Evolutionary conservation across 2,113 vertebrate species (phyloP).

Genomic region (Dunckerocampus dactyliophorus): DNA sequence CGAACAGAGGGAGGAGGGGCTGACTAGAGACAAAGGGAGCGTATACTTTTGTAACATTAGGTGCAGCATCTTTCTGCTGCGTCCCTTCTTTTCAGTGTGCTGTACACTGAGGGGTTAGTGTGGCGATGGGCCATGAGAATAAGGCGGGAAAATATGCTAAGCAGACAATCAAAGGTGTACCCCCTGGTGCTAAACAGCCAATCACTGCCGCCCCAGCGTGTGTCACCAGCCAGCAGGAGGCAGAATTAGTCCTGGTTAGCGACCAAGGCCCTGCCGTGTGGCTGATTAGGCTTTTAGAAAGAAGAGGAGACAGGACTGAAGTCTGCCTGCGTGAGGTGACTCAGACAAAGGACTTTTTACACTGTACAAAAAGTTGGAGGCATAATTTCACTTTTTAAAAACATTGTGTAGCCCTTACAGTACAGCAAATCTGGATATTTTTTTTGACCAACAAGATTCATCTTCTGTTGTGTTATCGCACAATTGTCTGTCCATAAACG

Average conservation of each 20-base stretch:
- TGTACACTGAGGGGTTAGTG: not conserved
- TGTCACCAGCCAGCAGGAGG: constrained; percentile 69
- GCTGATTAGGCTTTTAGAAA: constrained; percentile 70
- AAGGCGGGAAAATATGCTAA: constrained; percentile 82
- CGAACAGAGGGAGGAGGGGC: constrained; percentile 11
- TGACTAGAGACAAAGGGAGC: constrained; percentile 48
- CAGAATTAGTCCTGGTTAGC: constrained; percentile 72
- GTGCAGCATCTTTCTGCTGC: not conserved
- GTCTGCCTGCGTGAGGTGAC: constrained; percentile 47
- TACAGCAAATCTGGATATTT: not conserved
- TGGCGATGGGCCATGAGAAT: constrained; percentile 78
- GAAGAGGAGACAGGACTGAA: constrained; percentile 64
- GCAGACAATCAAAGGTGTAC: constrained; percentile 79
- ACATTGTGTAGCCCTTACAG: not conserved
- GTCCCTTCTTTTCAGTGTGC: not conserved
- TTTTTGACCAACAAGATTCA: not conserved
- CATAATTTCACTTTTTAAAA: not conserved
- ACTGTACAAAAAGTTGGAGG: constrained; percentile 24
- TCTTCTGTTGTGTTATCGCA: not conserved
- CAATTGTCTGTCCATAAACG: too few relatives aligned
- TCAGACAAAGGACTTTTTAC: constrained; percentile 51
- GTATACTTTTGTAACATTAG: not conserved
- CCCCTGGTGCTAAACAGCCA: constrained; percentile 69
- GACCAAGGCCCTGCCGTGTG: constrained; percentile 65
- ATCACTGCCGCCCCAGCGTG: constrained; percentile 69